A percentile compares a stretch with the other conserved stretches of the same genome.
Evolutionary conservation across 1,140 invertebrate species (phyloP).

Genomic region (Pseudomyrmex pallidus): DNA sequence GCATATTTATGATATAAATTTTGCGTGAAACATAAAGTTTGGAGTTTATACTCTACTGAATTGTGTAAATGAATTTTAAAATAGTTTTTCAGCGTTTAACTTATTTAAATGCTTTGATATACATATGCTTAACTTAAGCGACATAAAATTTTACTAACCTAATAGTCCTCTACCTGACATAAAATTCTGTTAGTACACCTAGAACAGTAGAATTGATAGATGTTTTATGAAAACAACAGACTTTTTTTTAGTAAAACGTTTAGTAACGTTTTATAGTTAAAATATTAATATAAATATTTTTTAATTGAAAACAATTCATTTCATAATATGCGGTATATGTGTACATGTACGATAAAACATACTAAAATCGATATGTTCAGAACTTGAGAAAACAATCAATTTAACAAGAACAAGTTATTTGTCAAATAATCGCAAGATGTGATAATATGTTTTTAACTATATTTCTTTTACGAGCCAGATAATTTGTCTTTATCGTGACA

Average conservation of each 20-base stretch:
- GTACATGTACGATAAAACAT: not conserved
- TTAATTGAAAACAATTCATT: not conserved
- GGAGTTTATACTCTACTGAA: not conserved
- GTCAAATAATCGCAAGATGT: not conserved
- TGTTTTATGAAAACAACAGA: no score
- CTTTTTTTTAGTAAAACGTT: not conserved
- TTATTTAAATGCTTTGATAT: not conserved
- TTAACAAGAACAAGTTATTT: not conserved
- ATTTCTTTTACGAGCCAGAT: constrained; percentile 29
- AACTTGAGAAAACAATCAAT: not conserved
- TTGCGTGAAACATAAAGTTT: constrained; percentile 4
- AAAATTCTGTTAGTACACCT: no score
- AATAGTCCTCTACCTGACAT: no score
- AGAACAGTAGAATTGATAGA: no score
- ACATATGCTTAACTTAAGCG: not conserved
- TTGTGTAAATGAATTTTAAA: not conserved
- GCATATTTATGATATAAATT: not conserved
- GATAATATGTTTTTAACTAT: constrained; percentile 12
- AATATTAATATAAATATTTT: not conserved
- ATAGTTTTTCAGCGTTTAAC: not conserved
- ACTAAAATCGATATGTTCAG: not conserved
- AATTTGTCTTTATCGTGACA: constrained; percentile 16
- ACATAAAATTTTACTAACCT: not conserved
- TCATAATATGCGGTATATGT: not conserved
- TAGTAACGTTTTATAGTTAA: no score